A percentile compares a stretch with the other conserved stretches of the same genome.
phyloP scores from a whole-genome alignment of 2,113 vertebrate species.

The Pongo abelii region DNA sequence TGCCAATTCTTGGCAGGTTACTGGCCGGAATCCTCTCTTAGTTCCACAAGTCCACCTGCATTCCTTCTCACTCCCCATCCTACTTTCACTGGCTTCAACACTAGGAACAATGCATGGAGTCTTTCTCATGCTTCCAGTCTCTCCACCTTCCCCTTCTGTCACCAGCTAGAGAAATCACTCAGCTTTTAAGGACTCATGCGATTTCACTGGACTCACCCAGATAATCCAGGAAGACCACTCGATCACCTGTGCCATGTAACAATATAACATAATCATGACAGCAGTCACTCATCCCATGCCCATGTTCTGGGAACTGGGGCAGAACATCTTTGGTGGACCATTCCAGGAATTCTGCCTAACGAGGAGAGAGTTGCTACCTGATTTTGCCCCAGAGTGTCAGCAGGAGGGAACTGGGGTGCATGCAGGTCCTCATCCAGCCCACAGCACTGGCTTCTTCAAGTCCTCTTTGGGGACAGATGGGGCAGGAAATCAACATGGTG shows the following conservation, averaged over 20 bases:
- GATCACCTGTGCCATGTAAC: accelerated
- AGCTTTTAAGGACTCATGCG: neutral
- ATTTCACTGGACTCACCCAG: neutral
- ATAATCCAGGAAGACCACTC: neutral
- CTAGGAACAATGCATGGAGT: no score
- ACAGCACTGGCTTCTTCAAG: accelerated
- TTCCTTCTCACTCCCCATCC: no score
- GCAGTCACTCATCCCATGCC: accelerated
- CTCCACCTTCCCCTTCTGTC: neutral
- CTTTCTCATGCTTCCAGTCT: neutral
- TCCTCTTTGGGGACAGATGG: neutral
- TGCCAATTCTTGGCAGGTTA: accelerated
- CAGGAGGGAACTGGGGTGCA: accelerated
- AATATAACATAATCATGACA: accelerated
- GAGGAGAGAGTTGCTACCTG: neutral
- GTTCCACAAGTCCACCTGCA: accelerated
- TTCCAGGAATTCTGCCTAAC: neutral
- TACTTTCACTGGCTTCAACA: neutral
- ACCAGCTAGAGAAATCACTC: neutral
- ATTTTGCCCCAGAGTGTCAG: neutral
- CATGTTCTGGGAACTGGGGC: neutral
- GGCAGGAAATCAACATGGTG: accelerated
- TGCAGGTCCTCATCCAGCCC: neutral
- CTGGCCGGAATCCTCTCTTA: accelerated
- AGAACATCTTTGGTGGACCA: neutral